Evolutionary conservation across 2,797 vertebrate species (phyloP).

Genomic region (Mormyrops attenuatus): DNA sequence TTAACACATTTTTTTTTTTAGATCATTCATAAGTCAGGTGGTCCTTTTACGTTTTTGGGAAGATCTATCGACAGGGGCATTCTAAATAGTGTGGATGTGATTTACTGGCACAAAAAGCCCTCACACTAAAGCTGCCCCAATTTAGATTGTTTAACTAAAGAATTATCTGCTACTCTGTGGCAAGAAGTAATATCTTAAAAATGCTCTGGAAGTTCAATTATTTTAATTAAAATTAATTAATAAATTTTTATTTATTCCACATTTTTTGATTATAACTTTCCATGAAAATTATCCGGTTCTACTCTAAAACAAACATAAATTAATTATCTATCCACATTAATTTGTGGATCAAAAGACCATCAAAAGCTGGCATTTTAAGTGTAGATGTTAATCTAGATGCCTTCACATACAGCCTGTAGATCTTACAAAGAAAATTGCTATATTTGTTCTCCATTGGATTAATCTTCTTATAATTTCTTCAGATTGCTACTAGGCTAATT

Average conservation of each 20-base stretch:
- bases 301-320: neutral
- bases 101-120: neutral
- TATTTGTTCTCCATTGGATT: neutral
- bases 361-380: neutral
- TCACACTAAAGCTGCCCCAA: neutral
- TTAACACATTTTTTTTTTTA: neutral
- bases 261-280: neutral
- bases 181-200: neutral
- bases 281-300: neutral
- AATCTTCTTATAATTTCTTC: neutral
- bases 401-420: neutral
- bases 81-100: neutral
- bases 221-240: neutral
- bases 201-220: neutral
- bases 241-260: neutral
- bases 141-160: neutral
- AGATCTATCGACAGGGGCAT: neutral
- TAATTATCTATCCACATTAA: neutral
- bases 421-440: neutral
- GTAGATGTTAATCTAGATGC: neutral
- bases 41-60: neutral
- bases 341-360: neutral
- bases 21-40: neutral
- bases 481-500: conserved; percentile 1
- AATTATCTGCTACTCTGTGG: neutral